These are phyloP conservation scores for Epinephelus awoara DNA, from an alignment of 2,797 vertebrate species.

Conservation along the genomic window DNA sequence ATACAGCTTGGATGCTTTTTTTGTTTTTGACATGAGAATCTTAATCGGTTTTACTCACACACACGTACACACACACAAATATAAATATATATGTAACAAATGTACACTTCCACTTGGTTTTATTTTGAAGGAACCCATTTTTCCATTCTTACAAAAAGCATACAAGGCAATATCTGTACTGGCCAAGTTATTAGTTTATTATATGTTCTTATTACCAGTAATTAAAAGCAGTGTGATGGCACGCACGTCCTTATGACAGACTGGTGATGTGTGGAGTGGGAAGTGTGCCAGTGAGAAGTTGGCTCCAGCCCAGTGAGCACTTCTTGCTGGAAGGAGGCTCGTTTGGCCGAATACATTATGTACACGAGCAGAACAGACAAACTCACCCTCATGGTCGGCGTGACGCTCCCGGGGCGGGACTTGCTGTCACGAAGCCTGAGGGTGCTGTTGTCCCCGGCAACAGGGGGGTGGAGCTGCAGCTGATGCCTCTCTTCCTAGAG, in stretches of 20 bases:
- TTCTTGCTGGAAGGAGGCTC: slow-evolving; percentile 51
- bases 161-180: background rate
- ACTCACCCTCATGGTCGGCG: slow-evolving; percentile 93
- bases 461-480: slow-evolving; percentile 89
- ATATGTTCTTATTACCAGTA: background rate
- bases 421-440: slow-evolving; percentile 90
- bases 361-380: slow-evolving; percentile 38
- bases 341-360: slow-evolving; percentile 55
- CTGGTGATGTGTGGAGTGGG: slow-evolving; percentile 9
- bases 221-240: slow-evolving; percentile 13
- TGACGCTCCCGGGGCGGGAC: slow-evolving; percentile 87
- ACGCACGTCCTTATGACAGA: background rate
- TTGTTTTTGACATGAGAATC: background rate
- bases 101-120: background rate
- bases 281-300: slow-evolving; percentile 29
- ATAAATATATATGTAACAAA: background rate
- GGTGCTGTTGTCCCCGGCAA: slow-evolving; percentile 84
- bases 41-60: background rate
- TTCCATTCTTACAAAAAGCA: background rate
- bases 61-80: too few species aligned
- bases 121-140: background rate
- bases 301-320: slow-evolving; percentile 49
- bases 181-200: background rate
- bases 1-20: background rate
- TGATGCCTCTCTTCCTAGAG: slow-evolving; percentile 92